Base-by-base conservation (phyloP, 2,113 vertebrate genomes). In the Brachypteracias leptosomus region DNA sequence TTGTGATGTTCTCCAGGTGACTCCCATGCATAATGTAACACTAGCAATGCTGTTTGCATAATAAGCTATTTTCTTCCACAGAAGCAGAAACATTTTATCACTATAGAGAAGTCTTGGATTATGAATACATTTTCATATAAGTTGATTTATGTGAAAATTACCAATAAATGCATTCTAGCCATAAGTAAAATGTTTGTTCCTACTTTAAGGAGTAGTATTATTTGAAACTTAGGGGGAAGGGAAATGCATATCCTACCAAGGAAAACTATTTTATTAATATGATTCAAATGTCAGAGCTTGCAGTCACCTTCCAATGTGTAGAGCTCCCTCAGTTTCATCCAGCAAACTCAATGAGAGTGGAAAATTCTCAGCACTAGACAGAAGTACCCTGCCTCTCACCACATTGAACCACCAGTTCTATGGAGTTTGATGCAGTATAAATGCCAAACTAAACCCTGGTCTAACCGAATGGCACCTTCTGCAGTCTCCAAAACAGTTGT, bases 61-160 rank as follows among this genome's bases (percentile, higher is more conserved):
- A 98, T 98, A 98, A 98, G 98, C 97, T 97, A 98, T 98, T 98
- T 98, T 98, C 98, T 97, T 97, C 96, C 96, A 96, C 95, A 98
- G 97, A 98, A 97, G 97, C 97, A 98, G 97, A 98, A 98, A 98
- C 97, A 98, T 98, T 98, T 98, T 98, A 98, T 98, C 95, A 97
- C 98, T 97, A 97, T 96, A 97, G 97, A 98, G 98, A 97, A 98
- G 97, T 95, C 95, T 98, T 95, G 96, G 97, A 98, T 98, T 98
- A 98, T 97, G 98, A 98, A 98, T 98, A 98, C 96, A 98, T 98
- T 98, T 98, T 98, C 97, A 97, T 98, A 98, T 98, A 97, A 97
- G 97, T 97, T 98, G 98, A 98, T 98, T 98, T 98, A 98, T 98
- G 98, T 97, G 98, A 98, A 98, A 98, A 98, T 98, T 97, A 97